Conservation (phyloP, 2,888 invertebrate genomes). For the Encarsia formosa region DNA sequence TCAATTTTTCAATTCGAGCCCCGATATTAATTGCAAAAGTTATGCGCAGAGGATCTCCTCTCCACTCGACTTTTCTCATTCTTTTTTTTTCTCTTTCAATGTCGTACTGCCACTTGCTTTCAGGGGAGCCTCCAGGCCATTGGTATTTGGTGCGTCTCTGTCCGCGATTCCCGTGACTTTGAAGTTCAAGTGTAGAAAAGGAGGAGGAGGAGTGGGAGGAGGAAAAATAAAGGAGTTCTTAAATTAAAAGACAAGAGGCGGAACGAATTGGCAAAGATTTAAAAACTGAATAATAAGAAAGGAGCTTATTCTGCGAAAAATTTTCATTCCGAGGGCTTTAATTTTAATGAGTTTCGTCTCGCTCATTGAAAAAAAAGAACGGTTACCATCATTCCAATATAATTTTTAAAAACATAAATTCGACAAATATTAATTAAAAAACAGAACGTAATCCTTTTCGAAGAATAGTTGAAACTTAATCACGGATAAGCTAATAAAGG, state of each 20-base stretch:
- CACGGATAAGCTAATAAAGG: too few species aligned
- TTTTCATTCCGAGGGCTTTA: too few species aligned
- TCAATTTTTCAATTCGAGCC: constrained; percentile 25
- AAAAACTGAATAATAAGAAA: too few species aligned
- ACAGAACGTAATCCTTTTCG: too few species aligned
- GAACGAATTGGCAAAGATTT: too few species aligned
- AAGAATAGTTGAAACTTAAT: too few species aligned
- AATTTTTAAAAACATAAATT: too few species aligned
- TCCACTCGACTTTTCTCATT: neutral
- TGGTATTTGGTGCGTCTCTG: neutral
- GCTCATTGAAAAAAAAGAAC: too few species aligned
- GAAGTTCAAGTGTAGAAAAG: neutral
- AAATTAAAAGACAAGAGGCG: neutral
- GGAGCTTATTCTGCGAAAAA: too few species aligned
- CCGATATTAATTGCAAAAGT: constrained; percentile 30
- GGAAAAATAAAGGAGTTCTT: neutral
- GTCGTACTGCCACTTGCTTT: neutral
- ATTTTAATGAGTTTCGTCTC: too few species aligned
- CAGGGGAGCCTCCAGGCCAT: neutral
- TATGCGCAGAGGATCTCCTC: constrained; percentile 5
- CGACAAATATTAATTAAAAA: too few species aligned
- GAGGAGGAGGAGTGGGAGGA: neutral
- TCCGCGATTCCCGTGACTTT: constrained; percentile 10
- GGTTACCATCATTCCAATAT: too few species aligned
- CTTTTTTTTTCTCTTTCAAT: neutral